These are phyloP conservation scores for Nephila pilipes DNA, from an alignment of 1,140 invertebrate species.

Conservation along the genomic window DNA sequence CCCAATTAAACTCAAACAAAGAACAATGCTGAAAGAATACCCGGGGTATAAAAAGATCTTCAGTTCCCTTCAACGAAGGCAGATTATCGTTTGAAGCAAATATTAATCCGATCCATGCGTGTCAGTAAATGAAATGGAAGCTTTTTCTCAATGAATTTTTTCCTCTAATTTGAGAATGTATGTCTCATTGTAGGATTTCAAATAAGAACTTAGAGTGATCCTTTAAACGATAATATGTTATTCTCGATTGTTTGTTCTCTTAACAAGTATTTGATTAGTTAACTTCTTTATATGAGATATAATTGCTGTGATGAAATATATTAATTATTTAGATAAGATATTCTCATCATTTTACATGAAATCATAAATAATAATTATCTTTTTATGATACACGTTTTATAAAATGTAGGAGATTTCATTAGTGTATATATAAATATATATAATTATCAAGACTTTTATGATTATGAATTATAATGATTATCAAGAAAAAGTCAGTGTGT, in stretches of 20 bases:
- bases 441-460: too few species aligned
- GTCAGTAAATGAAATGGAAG: conserved; percentile 2
- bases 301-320: neutral
- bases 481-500: too few species aligned
- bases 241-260: neutral
- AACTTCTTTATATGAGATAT: neutral
- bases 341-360: neutral
- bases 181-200: neutral
- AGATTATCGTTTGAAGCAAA: neutral
- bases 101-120: conserved; percentile 25
- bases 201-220: neutral
- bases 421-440: too few species aligned
- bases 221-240: neutral
- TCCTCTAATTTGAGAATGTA: neutral
- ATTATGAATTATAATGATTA: too few species aligned
- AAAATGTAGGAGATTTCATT: too few species aligned
- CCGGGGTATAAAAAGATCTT: neutral
- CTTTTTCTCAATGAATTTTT: conserved; percentile 7
- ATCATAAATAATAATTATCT: neutral
- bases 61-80: neutral
- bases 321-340: neutral
- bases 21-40: conserved; percentile 21
- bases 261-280: neutral
- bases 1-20: conserved; percentile 24
- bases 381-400: too few species aligned